phyloP scores from a whole-genome alignment of 2,888 invertebrate genomes.

The Herminia tarsipennalis region DNA sequence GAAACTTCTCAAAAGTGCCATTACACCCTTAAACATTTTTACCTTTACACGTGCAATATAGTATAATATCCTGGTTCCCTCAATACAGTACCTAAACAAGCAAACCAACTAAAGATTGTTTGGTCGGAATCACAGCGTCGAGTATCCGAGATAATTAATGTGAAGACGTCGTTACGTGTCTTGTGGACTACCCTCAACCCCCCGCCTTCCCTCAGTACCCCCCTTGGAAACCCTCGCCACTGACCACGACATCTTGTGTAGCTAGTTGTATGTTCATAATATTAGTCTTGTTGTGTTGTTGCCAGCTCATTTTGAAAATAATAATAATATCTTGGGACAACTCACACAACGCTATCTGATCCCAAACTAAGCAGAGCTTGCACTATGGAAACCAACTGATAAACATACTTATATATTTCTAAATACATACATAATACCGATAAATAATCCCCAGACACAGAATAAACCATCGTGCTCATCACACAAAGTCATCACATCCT shows the following conservation, averaged over 20 bases:
- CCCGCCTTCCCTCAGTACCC: not conserved
- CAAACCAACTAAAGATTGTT: slow-evolving; percentile 47
- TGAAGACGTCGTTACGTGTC: slow-evolving; percentile 58
- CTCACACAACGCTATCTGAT: too few species aligned
- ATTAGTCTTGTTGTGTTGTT: slow-evolving; percentile 18
- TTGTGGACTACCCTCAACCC: slow-evolving; percentile 37
- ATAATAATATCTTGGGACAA: too few species aligned
- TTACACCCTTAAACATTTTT: too few species aligned
- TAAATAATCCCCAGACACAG: too few species aligned
- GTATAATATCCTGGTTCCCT: not conserved
- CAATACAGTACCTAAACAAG: slow-evolving; percentile 26
- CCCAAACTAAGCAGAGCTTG: too few species aligned
- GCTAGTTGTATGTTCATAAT: slow-evolving; percentile 20
- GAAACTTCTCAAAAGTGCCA: too few species aligned
- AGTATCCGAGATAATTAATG: slow-evolving; percentile 62
- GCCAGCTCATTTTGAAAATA: slow-evolving; percentile 17
- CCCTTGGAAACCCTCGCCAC: slow-evolving; percentile 24
- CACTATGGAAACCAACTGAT: too few species aligned
- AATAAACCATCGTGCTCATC: too few species aligned
- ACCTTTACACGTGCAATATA: too few species aligned
- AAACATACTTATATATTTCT: too few species aligned
- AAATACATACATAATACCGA: too few species aligned
- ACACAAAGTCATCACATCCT: too few species aligned
- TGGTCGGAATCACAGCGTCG: slow-evolving; percentile 52
- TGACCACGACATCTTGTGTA: slow-evolving; percentile 36